Evolutionary conservation across 1,140 invertebrate genomes (phyloP).

Genomic region (Gonioctena quinquepunctata): DNA sequence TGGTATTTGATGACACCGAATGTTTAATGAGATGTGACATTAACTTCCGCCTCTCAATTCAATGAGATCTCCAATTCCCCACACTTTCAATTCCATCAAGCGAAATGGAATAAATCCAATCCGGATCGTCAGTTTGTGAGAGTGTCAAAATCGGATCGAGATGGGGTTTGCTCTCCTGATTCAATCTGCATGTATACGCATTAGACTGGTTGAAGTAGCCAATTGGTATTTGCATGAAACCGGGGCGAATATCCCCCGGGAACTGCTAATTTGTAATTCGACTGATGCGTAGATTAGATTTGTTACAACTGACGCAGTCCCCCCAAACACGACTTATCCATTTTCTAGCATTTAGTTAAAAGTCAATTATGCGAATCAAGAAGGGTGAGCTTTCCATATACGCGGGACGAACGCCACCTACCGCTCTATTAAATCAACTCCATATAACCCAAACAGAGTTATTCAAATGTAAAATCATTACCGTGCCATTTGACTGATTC

Average conservation of each 20-base stretch:
- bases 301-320: slow-evolving; percentile 33
- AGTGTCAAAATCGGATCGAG: slow-evolving; percentile 40
- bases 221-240: slow-evolving; percentile 49
- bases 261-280: slow-evolving; percentile 51
- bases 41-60: not conserved
- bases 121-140: slow-evolving; percentile 23
- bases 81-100: not conserved
- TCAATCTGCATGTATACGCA: slow-evolving; percentile 41
- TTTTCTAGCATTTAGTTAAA: slow-evolving; percentile 54
- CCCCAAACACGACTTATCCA: slow-evolving; percentile 50
- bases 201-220: slow-evolving; percentile 44
- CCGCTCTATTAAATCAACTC: slow-evolving; percentile 33
- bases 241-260: slow-evolving; percentile 37
- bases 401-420: slow-evolving; percentile 19
- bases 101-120: slow-evolving; percentile 1
- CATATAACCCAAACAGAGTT: slow-evolving; percentile 33
- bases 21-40: too few relatives aligned
- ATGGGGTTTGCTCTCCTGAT: slow-evolving; percentile 27
- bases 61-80: not conserved
- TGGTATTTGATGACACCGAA: too few relatives aligned
- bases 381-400: slow-evolving; percentile 28
- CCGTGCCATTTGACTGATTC: slow-evolving; percentile 31
- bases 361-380: slow-evolving; percentile 49
- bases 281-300: slow-evolving; percentile 52
- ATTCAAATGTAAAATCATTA: slow-evolving; percentile 42